Base-by-base conservation (phyloP, 2,113 vertebrate genomes). In the Ictalurus punctatus region DNA sequence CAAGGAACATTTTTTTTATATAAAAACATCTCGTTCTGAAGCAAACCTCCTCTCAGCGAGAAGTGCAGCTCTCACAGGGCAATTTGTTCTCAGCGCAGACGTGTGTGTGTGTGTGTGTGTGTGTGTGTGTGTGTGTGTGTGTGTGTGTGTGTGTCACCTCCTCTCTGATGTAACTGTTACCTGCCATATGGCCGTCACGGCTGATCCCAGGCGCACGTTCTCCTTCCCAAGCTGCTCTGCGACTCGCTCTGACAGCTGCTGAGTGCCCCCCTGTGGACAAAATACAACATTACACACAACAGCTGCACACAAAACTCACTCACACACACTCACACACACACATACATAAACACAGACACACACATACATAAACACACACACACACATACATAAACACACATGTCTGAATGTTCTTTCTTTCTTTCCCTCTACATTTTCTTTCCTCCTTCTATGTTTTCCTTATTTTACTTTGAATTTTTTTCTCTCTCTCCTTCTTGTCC, bases 251-350 rank as follows among this genome's bases (percentile, higher is more conserved):
- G 94, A 96, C 92, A 96, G 95, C 93, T 95, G 95, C 85, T 95
- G 94, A 90, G 94, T 93, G 93, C 96, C 96, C 87, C 95, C 95
- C 95, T 96, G 94, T 94, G 94, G 94, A 93, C 89, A 92, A 82
- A 93, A 85, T 88, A 40, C 90, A 54, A 19, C 79, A 92, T 92
- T 86, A 87, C 89, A 91, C 27, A 10, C 65, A 34, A 37, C 9
- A 81, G 30, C 80, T 71, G 23, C 88, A 83, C 56, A 30, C 34
- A 71, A 48, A 40, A 27, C 40, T 27, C 40, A 48, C 73, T 21
- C 73, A 48, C 40, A 48, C 40, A 76, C 74, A 13, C 69, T 37
- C 92, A 85, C 89, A 40, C 89, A 59, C 79, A 87, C 44, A 30
- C 34, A 71, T 23, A 48, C 40, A 76, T 21, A 76, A 40, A 76